Evolutionary conservation across 2,113 vertebrate species (phyloP).

Genomic region (Strix uralensis): DNA sequence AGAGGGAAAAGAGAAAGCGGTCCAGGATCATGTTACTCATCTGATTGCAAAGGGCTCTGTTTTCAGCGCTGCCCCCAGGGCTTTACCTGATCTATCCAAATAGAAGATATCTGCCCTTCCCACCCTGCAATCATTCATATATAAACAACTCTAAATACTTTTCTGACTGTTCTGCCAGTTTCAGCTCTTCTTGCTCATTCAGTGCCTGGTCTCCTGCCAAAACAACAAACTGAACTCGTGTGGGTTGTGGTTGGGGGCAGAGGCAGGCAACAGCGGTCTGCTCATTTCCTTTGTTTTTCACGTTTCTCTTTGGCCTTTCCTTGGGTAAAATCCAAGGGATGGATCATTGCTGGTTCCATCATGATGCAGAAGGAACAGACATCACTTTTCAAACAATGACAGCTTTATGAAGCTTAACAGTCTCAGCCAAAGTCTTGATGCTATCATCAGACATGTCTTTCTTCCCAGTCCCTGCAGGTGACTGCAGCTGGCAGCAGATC

Average conservation of each 20-base stretch:
- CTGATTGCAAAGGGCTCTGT: conserved; percentile 26
- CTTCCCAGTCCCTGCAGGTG: conserved; percentile 56
- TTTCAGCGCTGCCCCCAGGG: background rate
- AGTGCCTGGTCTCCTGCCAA: conserved; percentile 18
- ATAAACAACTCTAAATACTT: conserved; percentile 61
- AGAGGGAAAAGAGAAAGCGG: conserved; percentile 16
- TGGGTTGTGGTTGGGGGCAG: conserved; percentile 43
- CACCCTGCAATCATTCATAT: conserved; percentile 53
- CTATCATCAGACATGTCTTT: conserved; percentile 56
- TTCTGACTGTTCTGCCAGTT: conserved; percentile 43
- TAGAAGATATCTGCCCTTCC: conserved; percentile 43
- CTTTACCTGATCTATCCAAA: conserved; percentile 57
- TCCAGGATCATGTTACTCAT: conserved; percentile 49
- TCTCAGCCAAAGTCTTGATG: conserved; percentile 41
- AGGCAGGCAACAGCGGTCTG: conserved; percentile 23
- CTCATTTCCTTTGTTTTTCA: conserved; percentile 47
- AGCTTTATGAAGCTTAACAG: conserved; percentile 44
- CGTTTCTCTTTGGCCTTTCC: conserved; percentile 38
- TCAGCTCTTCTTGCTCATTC: conserved; percentile 43
- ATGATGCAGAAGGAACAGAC: conserved; percentile 13
- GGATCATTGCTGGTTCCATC: conserved; percentile 48
- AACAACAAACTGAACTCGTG: conserved; percentile 31
- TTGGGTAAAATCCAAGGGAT: conserved; percentile 48
- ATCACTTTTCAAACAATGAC: conserved; percentile 56
- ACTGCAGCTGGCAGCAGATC: conserved; percentile 53